Conservation (phyloP, 2,888 invertebrate genomes). For the Marronus borbonicus region DNA sequence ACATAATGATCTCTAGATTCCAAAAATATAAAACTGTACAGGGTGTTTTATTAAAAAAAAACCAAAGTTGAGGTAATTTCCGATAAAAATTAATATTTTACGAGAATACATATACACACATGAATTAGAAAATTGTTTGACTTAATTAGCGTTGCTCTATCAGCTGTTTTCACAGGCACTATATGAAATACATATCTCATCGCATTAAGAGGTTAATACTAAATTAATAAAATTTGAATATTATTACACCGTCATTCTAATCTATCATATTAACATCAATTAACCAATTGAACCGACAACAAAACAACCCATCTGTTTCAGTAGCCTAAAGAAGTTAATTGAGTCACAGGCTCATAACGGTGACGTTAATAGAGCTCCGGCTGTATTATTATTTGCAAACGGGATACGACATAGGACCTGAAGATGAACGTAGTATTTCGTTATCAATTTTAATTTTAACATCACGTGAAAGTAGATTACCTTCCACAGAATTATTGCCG, state of each 20-base stretch:
- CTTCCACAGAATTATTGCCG: no score
- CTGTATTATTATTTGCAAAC: slow-evolving; percentile 37
- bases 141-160: no score
- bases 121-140: no score
- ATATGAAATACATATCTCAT: neutral
- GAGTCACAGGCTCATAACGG: slow-evolving; percentile 44
- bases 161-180: no score
- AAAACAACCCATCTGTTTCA: slow-evolving; percentile 46
- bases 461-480: no score
- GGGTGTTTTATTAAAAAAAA: no score
- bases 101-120: no score
- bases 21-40: no score
- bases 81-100: no score
- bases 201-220: slow-evolving; percentile 39
- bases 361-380: slow-evolving; percentile 32
- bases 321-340: slow-evolving; percentile 38
- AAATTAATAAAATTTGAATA: slow-evolving; percentile 40
- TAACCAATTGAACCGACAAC: slow-evolving; percentile 55
- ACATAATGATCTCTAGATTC: no score
- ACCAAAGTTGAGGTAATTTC: no score
- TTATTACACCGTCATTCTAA: slow-evolving; percentile 54
- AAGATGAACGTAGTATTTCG: neutral
- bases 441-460: neutral
- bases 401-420: neutral
- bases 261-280: slow-evolving; percentile 57